Base-by-base conservation (phyloP, 2,888 invertebrate genomes). In the Busseola fusca region DNA sequence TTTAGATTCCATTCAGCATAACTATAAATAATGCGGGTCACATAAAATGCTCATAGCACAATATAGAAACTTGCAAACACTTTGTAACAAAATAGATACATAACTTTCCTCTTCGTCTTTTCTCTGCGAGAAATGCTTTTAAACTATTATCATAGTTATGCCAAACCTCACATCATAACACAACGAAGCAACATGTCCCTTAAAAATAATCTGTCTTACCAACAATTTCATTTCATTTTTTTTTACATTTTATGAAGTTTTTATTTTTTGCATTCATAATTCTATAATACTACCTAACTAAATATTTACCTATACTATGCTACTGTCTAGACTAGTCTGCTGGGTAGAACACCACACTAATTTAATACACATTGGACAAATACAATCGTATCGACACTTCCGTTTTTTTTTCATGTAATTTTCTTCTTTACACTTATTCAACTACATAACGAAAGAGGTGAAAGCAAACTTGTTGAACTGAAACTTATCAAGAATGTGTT, bases 131-230 rank as follows among this genome's bases (percentile, higher is more conserved):
- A 94, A 94, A 91, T 91, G 92, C 91, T 90, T 91, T 91, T 86
- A 89, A 91, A 93, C 92, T 92, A 94, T 94, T 94, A 95, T 91
- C 92, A 95, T 95, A 95, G 95, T 96, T 95, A 95, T 95, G 96
- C 96, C 95, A 94, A 95, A 96, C 93, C 92, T 88, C 93, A 93
- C 92, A 91, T 89, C 93, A 92, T 93, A 95, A 96, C 94, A 93
- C 93, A 95, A 95, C 94, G 93, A 95, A 95, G 96, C 96, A 94
- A 96, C 95, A 95, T 95, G 94, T 95, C 92, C 95, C 95, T 95
- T 96, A 96, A 96, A 96, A 96, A 96, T 96, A 96, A 94, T 96
- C 96, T 96, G 96, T 96, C 96, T 96, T 96, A 96, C 94, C 95
- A 95, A 96, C 96, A 96, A 96, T 96, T 96, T 96, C 95, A 95